Conservation (phyloP, 2,113 vertebrate genomes). For the Balaenoptera acutorostrata region DNA sequence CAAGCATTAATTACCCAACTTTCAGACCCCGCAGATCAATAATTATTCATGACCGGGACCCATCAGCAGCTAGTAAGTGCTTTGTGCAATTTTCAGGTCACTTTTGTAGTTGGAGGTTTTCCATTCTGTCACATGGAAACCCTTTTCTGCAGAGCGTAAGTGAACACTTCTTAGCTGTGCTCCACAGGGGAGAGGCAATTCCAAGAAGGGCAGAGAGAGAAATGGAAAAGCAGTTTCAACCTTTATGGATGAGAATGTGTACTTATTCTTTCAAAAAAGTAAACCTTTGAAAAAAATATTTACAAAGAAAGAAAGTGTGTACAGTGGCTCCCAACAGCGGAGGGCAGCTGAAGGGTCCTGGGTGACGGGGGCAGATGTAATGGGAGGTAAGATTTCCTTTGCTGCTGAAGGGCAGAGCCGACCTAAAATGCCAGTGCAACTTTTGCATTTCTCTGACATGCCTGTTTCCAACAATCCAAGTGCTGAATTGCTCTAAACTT, state of each 20-base stretch:
- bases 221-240: slow-evolving; percentile 74
- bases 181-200: slow-evolving; percentile 73
- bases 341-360: slow-evolving; percentile 28
- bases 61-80: slow-evolving; percentile 58
- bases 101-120: slow-evolving; percentile 71
- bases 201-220: slow-evolving; percentile 75
- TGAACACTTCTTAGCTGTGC: slow-evolving; percentile 65
- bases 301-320: slow-evolving; percentile 67
- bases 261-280: slow-evolving; percentile 65
- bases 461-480: slow-evolving; percentile 59
- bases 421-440: slow-evolving; percentile 57
- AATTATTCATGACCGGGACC: slow-evolving; percentile 70
- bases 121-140: slow-evolving; percentile 56
- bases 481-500: slow-evolving; percentile 62
- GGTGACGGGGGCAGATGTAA: slow-evolving; percentile 52
- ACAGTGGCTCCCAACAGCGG: slow-evolving; percentile 21
- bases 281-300: slow-evolving; percentile 72
- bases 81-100: slow-evolving; percentile 74
- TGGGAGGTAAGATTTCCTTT: slow-evolving; percentile 49
- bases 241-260: slow-evolving; percentile 73
- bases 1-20: slow-evolving; percentile 75
- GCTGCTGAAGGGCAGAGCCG: slow-evolving; percentile 49
- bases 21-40: slow-evolving; percentile 66
- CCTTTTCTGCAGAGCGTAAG: slow-evolving; percentile 61
- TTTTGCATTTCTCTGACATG: slow-evolving; percentile 53